Evolutionary conservation across 2,888 invertebrate genomes (phyloP).

Genomic region (Aphidius colemani): DNA sequence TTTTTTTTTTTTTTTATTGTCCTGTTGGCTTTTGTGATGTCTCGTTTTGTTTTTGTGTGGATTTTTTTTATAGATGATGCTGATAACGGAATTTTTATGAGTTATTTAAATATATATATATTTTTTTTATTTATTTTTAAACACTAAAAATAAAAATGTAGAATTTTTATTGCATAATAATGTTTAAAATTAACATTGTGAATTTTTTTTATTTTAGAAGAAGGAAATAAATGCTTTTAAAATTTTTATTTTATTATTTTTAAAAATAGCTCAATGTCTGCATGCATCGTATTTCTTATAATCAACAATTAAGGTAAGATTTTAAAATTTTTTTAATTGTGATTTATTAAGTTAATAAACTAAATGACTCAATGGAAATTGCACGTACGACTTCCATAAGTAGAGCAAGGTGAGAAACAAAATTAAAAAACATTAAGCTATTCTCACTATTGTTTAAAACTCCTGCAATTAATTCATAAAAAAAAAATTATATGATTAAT

Average conservation of each 20-base stretch:
- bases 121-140: no score
- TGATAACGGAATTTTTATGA: no score
- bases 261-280: constrained; percentile 14
- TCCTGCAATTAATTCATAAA: not conserved
- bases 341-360: not conserved
- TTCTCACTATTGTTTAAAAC: constrained; percentile 31
- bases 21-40: no score
- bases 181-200: no score
- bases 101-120: no score
- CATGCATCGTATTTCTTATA: constrained; percentile 17
- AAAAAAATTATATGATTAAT: not conserved
- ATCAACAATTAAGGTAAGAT: constrained; percentile 6
- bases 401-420: constrained; percentile 46
- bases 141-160: no score
- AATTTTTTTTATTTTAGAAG: not conserved
- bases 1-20: no score
- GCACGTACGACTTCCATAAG: constrained; percentile 28
- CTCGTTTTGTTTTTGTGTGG: no score
- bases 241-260: not conserved
- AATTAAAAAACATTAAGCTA: constrained; percentile 38
- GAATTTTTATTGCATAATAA: no score
- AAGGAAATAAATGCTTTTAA: not conserved
- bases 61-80: no score
- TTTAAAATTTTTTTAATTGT: not conserved
- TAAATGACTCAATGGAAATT: not conserved